Conservation (phyloP, 2,888 invertebrate species). For the Dolomedes plantarius region DNA sequence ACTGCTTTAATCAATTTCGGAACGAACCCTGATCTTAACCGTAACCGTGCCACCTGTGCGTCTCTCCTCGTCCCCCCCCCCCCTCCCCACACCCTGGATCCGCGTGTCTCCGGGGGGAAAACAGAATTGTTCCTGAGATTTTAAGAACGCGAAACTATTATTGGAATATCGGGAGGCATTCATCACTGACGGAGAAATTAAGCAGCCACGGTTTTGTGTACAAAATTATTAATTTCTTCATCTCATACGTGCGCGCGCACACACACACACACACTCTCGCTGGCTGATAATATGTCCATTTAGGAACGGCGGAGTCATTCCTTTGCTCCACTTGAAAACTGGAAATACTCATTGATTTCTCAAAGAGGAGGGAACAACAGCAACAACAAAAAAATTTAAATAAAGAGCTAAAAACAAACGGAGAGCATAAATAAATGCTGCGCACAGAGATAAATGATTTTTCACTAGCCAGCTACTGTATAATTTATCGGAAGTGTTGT, state of each 20-base stretch:
- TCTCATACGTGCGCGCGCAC: not conserved
- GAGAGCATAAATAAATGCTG: slow-evolving; percentile 48
- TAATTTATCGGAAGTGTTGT: slow-evolving; percentile 62
- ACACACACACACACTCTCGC: not conserved
- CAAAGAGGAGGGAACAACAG: no score
- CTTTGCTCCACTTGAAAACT: not conserved
- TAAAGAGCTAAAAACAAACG: slow-evolving; percentile 39
- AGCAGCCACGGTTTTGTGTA: slow-evolving; percentile 56
- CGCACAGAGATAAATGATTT: slow-evolving; percentile 61
- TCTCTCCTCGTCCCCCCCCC: slow-evolving; percentile 10
- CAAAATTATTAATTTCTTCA: slow-evolving; percentile 66
- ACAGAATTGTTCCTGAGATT: not conserved
- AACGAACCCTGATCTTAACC: slow-evolving; percentile 46
- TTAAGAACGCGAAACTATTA: slow-evolving; percentile 31
- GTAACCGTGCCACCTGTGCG: slow-evolving; percentile 52
- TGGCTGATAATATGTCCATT: slow-evolving; percentile 46
- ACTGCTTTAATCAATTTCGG: slow-evolving; percentile 40
- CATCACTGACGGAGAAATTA: slow-evolving; percentile 64
- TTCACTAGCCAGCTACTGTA: slow-evolving; percentile 48
- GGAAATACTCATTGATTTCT: slow-evolving; percentile 63
- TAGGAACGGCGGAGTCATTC: no score
- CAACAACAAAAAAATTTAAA: not conserved
- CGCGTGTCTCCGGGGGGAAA: slow-evolving; percentile 40
- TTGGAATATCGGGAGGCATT: slow-evolving; percentile 68
- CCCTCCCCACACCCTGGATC: not conserved